Evolutionary conservation across 2,888 invertebrate genomes (phyloP).

Genomic region (Balanococcus diminutus): DNA sequence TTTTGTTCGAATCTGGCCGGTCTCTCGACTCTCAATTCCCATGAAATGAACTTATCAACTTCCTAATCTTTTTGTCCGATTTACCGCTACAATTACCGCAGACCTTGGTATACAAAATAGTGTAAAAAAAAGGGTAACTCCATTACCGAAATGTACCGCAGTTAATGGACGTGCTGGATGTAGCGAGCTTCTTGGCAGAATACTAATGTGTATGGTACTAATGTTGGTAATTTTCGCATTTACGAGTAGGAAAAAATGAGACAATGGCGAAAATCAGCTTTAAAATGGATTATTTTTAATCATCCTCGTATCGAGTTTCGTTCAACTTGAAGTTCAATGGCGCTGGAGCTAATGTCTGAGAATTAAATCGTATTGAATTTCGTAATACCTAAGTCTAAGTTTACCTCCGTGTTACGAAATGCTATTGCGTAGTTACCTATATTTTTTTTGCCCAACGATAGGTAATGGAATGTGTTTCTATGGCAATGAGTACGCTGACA

Average conservation of each 20-base stretch:
- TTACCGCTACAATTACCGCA: conserved; percentile 12
- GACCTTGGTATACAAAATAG: neutral
- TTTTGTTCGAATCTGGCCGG: neutral
- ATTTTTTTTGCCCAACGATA: neutral
- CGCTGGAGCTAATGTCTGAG: neutral
- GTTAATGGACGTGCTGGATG: neutral
- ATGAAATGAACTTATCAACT: neutral
- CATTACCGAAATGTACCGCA: neutral
- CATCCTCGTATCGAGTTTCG: neutral
- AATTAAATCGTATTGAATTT: neutral
- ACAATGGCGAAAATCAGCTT: neutral
- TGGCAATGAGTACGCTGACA: conserved; percentile 29
- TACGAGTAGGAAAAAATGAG: neutral
- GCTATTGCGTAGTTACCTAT: conserved; percentile 10
- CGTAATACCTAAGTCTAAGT: neutral
- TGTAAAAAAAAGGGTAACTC: neutral
- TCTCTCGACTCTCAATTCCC: conserved; percentile 8
- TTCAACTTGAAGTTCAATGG: neutral
- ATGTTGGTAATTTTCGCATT: neutral
- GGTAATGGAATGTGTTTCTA: conserved; percentile 34
- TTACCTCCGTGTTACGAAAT: neutral
- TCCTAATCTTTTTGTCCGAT: neutral
- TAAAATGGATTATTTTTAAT: conserved; percentile 15
- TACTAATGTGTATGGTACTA: neutral
- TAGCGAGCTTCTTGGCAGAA: neutral